Conservation (phyloP, 2,113 vertebrate genomes). For the Panthera leo region DNA sequence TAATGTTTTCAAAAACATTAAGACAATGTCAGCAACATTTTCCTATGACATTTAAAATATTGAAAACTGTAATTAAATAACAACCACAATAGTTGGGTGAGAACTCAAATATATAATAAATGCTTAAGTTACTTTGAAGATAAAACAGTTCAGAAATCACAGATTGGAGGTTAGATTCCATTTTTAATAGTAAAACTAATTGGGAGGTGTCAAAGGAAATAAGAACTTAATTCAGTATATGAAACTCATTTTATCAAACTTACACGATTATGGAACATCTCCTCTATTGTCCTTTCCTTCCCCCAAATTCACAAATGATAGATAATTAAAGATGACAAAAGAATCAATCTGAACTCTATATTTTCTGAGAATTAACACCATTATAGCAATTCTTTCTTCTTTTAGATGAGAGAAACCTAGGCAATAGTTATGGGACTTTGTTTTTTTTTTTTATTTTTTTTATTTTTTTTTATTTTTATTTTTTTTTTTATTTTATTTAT, state of each 20-base stretch:
- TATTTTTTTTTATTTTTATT: no score
- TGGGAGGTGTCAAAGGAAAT: conserved; percentile 25
- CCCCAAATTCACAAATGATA: background rate
- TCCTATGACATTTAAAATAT: background rate
- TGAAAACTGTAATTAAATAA: background rate
- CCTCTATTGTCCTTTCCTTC: background rate
- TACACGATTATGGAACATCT: background rate
- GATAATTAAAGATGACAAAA: background rate
- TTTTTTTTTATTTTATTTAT: no score
- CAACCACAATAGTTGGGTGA: background rate
- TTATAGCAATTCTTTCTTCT: background rate
- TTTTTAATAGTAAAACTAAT: conserved; percentile 17
- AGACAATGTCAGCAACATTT: background rate
- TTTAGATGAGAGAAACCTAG: background rate
- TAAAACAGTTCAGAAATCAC: background rate
- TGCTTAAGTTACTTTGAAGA: background rate
- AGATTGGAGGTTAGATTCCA: background rate
- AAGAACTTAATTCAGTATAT: background rate
- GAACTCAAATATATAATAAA: background rate
- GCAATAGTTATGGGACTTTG: background rate
- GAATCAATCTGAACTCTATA: background rate
- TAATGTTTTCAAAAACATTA: background rate
- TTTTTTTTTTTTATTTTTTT: no score
- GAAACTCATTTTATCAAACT: background rate
- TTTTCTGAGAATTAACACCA: background rate